A percentile compares a stretch with the other conserved stretches of the same genome.
Conservation (phyloP, 2,888 invertebrate species). For the Polydrusus pterygomalis region DNA sequence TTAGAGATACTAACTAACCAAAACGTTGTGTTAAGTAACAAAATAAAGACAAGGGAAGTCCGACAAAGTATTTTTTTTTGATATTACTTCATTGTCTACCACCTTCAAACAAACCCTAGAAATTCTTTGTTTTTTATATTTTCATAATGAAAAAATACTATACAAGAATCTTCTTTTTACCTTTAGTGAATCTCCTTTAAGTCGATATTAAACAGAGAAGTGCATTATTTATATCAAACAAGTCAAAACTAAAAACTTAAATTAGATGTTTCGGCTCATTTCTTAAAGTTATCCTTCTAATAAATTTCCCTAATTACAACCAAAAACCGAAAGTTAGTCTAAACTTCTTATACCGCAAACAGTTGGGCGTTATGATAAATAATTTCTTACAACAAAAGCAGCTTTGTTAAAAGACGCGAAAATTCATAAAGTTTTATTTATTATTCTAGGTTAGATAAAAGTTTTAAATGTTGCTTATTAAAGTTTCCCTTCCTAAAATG, state of each 20-base stretch:
- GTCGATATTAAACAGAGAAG: too few relatives aligned
- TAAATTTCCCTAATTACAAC: not conserved
- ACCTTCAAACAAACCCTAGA: too few relatives aligned
- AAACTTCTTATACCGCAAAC: not conserved
- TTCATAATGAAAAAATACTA: too few relatives aligned
- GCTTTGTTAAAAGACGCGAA: conserved; percentile 1
- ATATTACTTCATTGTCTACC: too few relatives aligned
- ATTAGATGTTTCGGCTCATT: not conserved
- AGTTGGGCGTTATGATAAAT: not conserved
- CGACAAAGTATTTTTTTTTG: too few relatives aligned
- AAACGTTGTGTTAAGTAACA: too few relatives aligned
- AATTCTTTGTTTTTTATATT: too few relatives aligned
- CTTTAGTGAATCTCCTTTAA: too few relatives aligned
- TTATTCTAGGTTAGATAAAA: conserved; percentile 7
- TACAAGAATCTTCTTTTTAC: too few relatives aligned
- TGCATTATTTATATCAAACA: too few relatives aligned
- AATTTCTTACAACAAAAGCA: conserved; percentile 1
- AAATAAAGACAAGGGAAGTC: too few relatives aligned
- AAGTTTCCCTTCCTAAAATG: conserved; percentile 15
- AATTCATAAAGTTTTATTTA: conserved; percentile 18
- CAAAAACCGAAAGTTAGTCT: not conserved
- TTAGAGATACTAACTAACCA: too few relatives aligned
- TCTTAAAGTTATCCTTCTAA: not conserved
- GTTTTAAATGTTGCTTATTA: conserved; percentile 15
- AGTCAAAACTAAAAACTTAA: not conserved